phyloP scores from a whole-genome alignment of 2,797 vertebrate species.

The Limosa lapponica region DNA sequence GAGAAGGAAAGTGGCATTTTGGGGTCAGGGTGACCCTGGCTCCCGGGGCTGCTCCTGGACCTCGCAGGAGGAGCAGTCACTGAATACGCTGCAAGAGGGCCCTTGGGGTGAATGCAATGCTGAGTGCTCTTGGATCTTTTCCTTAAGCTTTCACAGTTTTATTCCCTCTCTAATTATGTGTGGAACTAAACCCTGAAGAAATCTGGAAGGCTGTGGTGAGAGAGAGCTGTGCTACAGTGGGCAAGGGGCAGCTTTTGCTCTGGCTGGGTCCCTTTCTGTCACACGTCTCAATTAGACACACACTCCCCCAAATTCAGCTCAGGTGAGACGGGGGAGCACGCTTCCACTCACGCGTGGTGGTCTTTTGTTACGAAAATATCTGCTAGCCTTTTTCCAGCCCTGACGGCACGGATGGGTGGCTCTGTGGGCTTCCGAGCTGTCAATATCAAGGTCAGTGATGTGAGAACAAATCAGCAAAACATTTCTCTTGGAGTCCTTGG shows the following conservation, averaged over 20 bases:
- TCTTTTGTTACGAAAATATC: neutral
- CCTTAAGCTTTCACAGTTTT: neutral
- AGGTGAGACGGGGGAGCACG: fast-evolving
- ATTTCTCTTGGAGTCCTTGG: neutral
- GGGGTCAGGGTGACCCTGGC: neutral
- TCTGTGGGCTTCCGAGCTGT: neutral
- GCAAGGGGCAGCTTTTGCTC: neutral
- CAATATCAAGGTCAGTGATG: neutral
- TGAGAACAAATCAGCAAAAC: neutral
- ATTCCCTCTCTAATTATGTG: neutral
- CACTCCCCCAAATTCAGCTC: neutral
- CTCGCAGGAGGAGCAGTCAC: neutral
- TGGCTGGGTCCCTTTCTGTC: neutral
- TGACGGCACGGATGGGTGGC: neutral
- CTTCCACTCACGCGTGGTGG: fast-evolving
- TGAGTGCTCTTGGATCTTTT: neutral
- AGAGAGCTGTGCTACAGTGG: neutral
- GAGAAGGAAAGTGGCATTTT: neutral
- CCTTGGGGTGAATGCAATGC: neutral
- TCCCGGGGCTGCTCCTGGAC: neutral
- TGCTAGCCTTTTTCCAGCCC: neutral
- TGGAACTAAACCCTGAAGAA: neutral
- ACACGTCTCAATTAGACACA: neutral
- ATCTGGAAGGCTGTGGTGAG: neutral
- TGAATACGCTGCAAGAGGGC: neutral